Base-by-base conservation (phyloP, 2,113 vertebrate genomes). In the Tragelaphus buxtoni region DNA sequence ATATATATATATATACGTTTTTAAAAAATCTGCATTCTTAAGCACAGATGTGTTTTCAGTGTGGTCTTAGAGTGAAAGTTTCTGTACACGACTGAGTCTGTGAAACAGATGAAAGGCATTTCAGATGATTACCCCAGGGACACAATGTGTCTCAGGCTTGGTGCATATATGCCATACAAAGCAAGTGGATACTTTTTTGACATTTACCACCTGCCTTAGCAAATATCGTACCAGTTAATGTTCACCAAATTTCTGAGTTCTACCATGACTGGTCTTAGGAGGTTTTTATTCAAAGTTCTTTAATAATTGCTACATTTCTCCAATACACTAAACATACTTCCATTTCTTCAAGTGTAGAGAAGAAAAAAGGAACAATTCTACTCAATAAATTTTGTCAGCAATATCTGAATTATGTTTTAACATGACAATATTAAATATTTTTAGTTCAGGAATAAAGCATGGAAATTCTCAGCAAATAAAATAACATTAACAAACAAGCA, bases 81-180 rank as follows among this genome's bases (percentile, higher is more conserved):
- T 91, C 77, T 90, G 35, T 8, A 28, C 55, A 80, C 53, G n/a
- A 53, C 58, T 89, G 42, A 51, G 72, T 65, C 86, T 84, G 49
- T 79, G 61, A 84, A 85, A 72, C 69, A 93, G 90, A 95, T 83
- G 94, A 96, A 96, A 88, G 83, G 55, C 74, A 95, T 95, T 96
- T 96, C 60, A 65, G 42, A 74, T 51, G 80, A 90, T 56, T 93
- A 63, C 92, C 90, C 96, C 56, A 32, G 94, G 83, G 84, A 91
- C 49, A n/a, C 24, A 53, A 24, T 1, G 42, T 53, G 55, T 90
- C 90, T 58, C 63, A 30, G 74, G 42, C 47, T 58, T 22, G 42
- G 60, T 10, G 77, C 14, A 30, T 76, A 45, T 30, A 88, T 80
- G 58, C 47, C 88, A 82, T 30, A 42, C 63, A 72, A 47, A 55